Evolutionary conservation across 2,797 vertebrate genomes (phyloP).

Genomic region (Poeciliopsis presidionis): DNA sequence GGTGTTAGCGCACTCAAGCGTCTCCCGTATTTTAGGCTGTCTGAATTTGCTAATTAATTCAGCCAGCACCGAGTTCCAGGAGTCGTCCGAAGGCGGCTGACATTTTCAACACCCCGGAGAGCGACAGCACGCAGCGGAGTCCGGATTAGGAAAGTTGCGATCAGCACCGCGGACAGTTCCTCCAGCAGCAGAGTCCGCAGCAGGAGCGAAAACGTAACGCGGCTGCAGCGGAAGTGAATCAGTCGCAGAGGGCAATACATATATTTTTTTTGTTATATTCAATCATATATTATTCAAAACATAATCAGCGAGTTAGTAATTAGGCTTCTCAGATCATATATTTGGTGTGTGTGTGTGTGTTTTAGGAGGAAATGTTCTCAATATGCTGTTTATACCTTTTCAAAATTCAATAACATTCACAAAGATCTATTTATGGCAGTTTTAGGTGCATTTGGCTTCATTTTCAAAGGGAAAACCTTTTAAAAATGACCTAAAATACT

Average conservation of each 20-base stretch:
- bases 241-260: not conserved
- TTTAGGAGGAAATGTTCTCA: not conserved
- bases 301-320: not conserved
- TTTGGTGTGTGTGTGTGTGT: not conserved
- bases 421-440: not conserved
- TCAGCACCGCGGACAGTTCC: conserved; percentile 65
- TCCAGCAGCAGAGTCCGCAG: conserved; percentile 2
- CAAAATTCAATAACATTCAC: not conserved
- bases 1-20: not conserved
- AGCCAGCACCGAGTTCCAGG: not conserved
- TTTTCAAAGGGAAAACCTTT: not conserved
- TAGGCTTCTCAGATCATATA: not conserved
- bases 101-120: conserved; percentile 48
- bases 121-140: conserved; percentile 21
- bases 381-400: not conserved
- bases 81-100: not conserved
- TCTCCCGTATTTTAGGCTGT: not conserved
- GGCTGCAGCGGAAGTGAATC: not conserved
- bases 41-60: not conserved
- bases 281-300: too few relatives aligned
- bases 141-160: conserved; percentile 4
- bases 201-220: not conserved
- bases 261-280: not conserved
- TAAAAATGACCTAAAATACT: not conserved
- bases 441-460: not conserved